Evolutionary conservation across 2,113 vertebrate species (phyloP), one percentile per base, ranked within the genome.

Genomic region (Myiagra hebetior): DNA sequence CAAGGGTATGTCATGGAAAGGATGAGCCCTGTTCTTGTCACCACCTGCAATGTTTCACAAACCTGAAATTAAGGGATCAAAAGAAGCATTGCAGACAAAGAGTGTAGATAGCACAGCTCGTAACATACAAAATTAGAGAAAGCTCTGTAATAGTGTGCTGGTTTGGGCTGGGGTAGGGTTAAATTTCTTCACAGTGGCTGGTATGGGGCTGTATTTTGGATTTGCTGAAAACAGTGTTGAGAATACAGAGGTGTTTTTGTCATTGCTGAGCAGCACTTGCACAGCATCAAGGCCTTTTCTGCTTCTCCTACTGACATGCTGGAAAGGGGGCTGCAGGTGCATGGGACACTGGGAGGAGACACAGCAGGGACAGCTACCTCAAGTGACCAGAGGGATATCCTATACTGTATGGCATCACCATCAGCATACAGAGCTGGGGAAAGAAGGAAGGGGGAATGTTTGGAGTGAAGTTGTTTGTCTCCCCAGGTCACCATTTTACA

Each of bases 241-340:
- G 50, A 28, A 56, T 11, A 4, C 0, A 50, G 35, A 70, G 42
- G 44, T 42, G 47, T 8, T 65, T 50, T 11, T 35, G 47, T 28
- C 44, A 28, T 28, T 77, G 63, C 35, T 56, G 49, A 42, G 63
- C 49, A 84, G 42, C 56, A 13, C 26, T 37, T 49, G 49, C 30
- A 27, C 30, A 63, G 63, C 10, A n/a, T 10, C 63, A 42, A 37
- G 18, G 31, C 41, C 49, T 56, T 77, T 63, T 42, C 63, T 84
- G 63, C 15, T 49, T 22, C 22, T 12, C 1, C 0, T 11, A 5
- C 26, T 35, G 35, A 22, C 41, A 37, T 0, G 0, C 26, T 31
- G 46, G 41, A 0, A 1, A 55, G n/a, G 55, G 9, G 78, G 8
- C 47, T 63, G 63, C 47, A 35, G 41, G 31, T 35, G 15, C 31